Evolutionary conservation across 2,113 vertebrate species (phyloP).

Genomic region (Pollachius pollachius): DNA sequence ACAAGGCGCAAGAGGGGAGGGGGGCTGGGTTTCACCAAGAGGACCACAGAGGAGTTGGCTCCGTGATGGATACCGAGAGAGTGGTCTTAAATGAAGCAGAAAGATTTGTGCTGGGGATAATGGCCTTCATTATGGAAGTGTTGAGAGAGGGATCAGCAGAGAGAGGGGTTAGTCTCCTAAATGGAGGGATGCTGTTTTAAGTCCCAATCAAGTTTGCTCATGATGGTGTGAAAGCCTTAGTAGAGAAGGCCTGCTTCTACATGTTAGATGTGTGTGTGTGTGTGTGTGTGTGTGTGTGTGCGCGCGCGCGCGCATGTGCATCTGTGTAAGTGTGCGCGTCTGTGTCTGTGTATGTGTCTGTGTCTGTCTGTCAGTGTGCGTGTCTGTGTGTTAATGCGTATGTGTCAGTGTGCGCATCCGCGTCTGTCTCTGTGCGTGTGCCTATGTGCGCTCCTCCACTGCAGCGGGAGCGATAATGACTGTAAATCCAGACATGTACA

Average conservation of each 20-base stretch:
- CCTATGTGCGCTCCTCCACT: too few relatives aligned
- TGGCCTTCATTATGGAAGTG: constrained; percentile 68
- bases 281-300: too few relatives aligned
- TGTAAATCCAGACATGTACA: constrained; percentile 22
- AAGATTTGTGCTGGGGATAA: constrained; percentile 70
- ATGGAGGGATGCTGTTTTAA: constrained; percentile 47
- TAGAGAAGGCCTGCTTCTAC: constrained; percentile 23
- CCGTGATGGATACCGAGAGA: constrained; percentile 64
- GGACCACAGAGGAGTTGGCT: constrained; percentile 13
- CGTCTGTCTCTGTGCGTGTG: too few relatives aligned
- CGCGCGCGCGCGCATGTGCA: too few relatives aligned
- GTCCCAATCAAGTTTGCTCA: constrained; percentile 38
- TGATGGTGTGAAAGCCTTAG: background rate
- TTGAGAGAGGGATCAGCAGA: constrained; percentile 14
- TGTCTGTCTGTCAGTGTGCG: too few relatives aligned
- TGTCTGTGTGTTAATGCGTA: too few relatives aligned
- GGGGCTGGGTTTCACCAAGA: too few relatives aligned
- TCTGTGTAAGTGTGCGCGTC: too few relatives aligned
- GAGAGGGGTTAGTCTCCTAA: constrained; percentile 20
- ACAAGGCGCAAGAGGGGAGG: constrained; percentile 10
- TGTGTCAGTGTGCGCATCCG: too few relatives aligned
- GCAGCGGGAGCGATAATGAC: constrained; percentile 30
- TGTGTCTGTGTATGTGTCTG: too few relatives aligned
- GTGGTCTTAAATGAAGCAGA: constrained; percentile 71
- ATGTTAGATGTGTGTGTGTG: constrained; percentile 10